Conservation (phyloP, 2,113 vertebrate species). For the Saimiri boliviensis region DNA sequence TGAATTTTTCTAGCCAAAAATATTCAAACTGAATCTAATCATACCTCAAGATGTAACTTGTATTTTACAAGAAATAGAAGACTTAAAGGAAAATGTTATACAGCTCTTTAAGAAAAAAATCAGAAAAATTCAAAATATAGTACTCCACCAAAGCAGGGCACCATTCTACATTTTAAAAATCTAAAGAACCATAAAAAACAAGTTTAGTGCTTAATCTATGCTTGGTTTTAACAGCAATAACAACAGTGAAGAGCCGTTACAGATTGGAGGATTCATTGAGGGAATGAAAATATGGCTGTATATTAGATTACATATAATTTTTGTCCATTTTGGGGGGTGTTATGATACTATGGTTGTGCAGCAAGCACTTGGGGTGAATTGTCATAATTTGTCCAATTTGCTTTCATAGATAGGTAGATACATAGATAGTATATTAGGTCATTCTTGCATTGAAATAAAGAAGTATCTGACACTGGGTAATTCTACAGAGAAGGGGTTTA, state of each 20-base stretch:
- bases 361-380: background rate
- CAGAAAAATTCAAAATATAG: background rate
- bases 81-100: background rate
- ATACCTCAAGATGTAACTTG: background rate
- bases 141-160: background rate
- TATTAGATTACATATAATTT: background rate
- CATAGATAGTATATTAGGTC: background rate
- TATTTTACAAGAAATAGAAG: slow-evolving; percentile 6
- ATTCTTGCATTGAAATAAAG: no score
- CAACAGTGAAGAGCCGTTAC: background rate
- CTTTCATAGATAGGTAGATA: background rate
- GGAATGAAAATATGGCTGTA: background rate
- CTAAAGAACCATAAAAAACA: background rate
- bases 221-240: background rate
- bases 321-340: background rate
- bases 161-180: background rate
- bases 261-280: background rate
- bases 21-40: slow-evolving; percentile 31
- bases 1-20: background rate
- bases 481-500: no score
- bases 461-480: no score
- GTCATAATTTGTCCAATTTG: background rate
- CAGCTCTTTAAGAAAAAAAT: background rate
- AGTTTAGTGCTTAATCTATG: background rate
- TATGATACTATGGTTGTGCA: background rate